Conservation (phyloP, 30 jellyfish, hydroid and myxozoan genomes). For the Hydractinia symbiolongicarpus region DNA sequence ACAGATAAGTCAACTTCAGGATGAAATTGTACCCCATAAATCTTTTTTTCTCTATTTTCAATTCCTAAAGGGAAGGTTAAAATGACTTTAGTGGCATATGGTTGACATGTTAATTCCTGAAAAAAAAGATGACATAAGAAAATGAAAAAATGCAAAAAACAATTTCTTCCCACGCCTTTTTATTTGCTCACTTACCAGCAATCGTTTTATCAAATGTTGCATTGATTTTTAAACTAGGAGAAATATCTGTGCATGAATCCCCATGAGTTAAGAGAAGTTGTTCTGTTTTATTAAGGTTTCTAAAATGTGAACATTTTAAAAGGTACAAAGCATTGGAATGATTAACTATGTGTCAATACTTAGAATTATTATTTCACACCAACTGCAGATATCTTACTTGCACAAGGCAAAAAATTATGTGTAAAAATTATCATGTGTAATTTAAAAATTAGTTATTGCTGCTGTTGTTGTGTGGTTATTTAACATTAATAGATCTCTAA, state of each 20-base stretch:
- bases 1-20: slow-evolving; percentile 92
- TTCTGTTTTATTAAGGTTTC: slow-evolving; percentile 46
- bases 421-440: background rate
- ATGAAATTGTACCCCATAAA: slow-evolving; percentile 87
- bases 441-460: background rate
- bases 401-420: background rate
- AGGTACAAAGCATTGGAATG: background rate
- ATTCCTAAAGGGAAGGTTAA: slow-evolving; percentile 36
- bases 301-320: background rate
- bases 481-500: background rate
- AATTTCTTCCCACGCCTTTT: background rate
- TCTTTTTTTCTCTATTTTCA: slow-evolving; percentile 40
- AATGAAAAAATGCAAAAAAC: background rate
- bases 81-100: background rate
- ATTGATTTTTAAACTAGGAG: slow-evolving; percentile 48
- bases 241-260: slow-evolving; percentile 50
- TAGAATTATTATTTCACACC: background rate
- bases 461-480: background rate
- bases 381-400: background rate
- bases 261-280: slow-evolving; percentile 60
- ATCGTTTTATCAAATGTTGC: slow-evolving; percentile 57
- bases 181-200: slow-evolving; percentile 38
- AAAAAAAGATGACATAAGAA: background rate
- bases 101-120: background rate
- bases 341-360: background rate